Evolutionary conservation across 2,888 invertebrate genomes (phyloP), one percentile per base, ranked within the genome.

Genomic region (Eupsilia transversa): DNA sequence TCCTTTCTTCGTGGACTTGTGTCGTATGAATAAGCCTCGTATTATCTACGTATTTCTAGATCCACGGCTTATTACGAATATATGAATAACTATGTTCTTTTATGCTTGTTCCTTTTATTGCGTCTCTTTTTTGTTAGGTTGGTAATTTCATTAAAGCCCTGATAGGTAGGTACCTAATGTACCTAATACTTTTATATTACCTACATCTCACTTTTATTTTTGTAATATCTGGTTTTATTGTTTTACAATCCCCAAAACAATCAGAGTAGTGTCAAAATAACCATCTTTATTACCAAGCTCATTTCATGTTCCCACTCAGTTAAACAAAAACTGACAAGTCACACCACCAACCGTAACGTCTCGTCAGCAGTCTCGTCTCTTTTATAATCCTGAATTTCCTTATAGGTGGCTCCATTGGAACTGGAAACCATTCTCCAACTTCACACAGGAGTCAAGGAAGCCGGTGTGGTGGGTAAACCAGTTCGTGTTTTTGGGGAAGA

Each of bases 361-460:
- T 17, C 0, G 14, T 3, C 9, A 38, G 14, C 3, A 59, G 17
- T 14, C 10, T 54, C 30, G 17, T 2, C 10, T 35, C 4, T 54
- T 52, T 5, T 20, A 10, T 35, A 33, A 54, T n/a, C 33, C 4
- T 52, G 7, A 1, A 52, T 72, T 57, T 72, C 5, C 43, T 61
- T 73, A 64, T 49, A 97, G 97, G 96, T 97, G n/a, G 97, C 98
- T 1, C 99, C 99, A 14, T 97, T 98, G 5, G 98, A 99, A 93
- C 93, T 99, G 69, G 99, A 99, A 94, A 97, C 97, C 2, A 90
- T 99, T 66, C 93, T 99, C 7, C 94, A 98, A 59, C 96, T 97
- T 10, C 97, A 98, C 92, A 97, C 97, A 1, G 97, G 96, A 69
- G 97, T 99, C 4, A 95, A 96, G 68, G 98, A 99, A 89, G 98